A percentile compares a stretch with the other conserved stretches of the same genome.
phyloP scores from a whole-genome alignment of 2,113 vertebrate species.

The Panthera leo region DNA sequence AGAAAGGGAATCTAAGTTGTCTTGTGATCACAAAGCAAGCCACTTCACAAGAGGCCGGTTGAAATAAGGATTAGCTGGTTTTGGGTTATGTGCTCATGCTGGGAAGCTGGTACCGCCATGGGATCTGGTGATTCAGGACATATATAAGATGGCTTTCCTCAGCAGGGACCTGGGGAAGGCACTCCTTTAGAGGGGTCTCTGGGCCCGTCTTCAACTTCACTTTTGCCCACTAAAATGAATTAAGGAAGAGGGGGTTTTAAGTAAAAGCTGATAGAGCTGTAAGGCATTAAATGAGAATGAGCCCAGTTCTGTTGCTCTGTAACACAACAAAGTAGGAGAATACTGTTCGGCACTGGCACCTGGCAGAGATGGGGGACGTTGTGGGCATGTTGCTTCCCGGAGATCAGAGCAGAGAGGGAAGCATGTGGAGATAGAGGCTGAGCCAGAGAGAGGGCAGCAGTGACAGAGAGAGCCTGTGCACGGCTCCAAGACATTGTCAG shows the following conservation, averaged over 20 bases:
- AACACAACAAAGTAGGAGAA: background rate
- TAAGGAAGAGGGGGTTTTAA: background rate
- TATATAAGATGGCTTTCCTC: background rate
- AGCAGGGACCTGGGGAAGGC: background rate
- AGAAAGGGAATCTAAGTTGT: background rate
- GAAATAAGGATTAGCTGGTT: background rate
- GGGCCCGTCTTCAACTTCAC: background rate
- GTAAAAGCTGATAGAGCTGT: background rate
- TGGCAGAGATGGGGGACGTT: background rate
- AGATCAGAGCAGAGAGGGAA: background rate
- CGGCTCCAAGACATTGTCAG: background rate
- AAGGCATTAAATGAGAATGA: background rate
- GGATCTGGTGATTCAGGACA: background rate
- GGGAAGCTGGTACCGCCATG: background rate
- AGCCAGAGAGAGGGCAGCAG: background rate
- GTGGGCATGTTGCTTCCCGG: background rate
- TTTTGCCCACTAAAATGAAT: background rate
- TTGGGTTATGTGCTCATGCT: background rate
- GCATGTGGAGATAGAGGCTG: rapidly evolving
- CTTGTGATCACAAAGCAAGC: background rate
- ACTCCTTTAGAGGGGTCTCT: background rate
- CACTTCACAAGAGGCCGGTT: background rate
- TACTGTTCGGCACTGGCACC: background rate
- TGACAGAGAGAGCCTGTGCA: background rate
- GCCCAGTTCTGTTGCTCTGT: background rate